A percentile compares a stretch with the other conserved stretches of the same genome.
These are phyloP conservation scores for Bradysia coprophila DNA, from an alignment of 1,140 invertebrate genomes.

Conservation along the genomic window DNA sequence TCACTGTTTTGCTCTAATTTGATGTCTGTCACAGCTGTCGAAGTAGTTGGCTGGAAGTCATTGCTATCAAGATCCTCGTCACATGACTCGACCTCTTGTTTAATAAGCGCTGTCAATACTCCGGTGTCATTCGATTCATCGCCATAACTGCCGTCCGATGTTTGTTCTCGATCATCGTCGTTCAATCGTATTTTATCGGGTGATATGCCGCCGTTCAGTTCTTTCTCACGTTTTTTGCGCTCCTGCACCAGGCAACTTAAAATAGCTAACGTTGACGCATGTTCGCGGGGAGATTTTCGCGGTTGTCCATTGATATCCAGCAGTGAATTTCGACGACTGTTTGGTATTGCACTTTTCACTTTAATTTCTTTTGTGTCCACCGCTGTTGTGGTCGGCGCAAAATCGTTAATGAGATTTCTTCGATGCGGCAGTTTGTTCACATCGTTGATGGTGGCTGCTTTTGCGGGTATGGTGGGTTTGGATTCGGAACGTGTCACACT, in stretches of 20 bases:
- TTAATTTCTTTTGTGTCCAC: no score
- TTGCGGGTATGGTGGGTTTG: background rate
- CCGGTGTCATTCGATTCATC: no score
- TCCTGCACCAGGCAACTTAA: constrained; percentile 43
- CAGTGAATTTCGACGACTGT: background rate
- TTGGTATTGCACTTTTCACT: background rate
- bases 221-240: constrained; percentile 19
- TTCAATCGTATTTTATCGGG: constrained; percentile 1
- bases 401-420: background rate
- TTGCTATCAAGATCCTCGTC: no score
- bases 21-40: no score
- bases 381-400: no score
- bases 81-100: no score
- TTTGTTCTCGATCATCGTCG: no score
- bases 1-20: no score
- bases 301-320: constrained; percentile 18
- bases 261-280: constrained; percentile 66
- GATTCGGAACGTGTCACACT: background rate
- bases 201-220: constrained; percentile 5
- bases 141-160: no score
- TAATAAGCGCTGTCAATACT: no score
- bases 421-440: background rate
- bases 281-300: constrained; percentile 65
- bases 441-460: background rate
- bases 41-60: no score